Evolutionary conservation across 2,888 invertebrate species (phyloP).

Genomic region (Galeruca laticollis): DNA sequence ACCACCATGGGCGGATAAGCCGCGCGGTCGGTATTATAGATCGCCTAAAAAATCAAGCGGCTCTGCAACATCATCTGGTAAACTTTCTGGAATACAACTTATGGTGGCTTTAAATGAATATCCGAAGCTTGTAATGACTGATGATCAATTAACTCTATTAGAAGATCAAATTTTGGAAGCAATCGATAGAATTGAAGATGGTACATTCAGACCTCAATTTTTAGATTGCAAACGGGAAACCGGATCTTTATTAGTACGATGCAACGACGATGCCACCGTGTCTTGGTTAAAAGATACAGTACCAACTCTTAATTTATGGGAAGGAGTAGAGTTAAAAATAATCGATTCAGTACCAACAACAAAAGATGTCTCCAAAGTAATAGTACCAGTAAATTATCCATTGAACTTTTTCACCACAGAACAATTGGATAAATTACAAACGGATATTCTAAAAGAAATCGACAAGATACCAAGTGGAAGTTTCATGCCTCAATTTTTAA

Average conservation of each 20-base stretch:
- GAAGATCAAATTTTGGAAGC: conserved; percentile 39
- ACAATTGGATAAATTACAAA: conserved; percentile 33
- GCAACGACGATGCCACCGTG: conserved; percentile 35
- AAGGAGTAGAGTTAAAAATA: conserved; percentile 35
- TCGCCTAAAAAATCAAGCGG: background rate
- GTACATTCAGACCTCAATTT: conserved; percentile 37
- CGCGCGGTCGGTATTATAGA: conserved; percentile 9
- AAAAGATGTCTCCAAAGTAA: conserved; percentile 32
- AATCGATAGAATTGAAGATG: conserved; percentile 35
- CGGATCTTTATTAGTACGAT: conserved; percentile 34
- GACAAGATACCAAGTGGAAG: conserved; percentile 33
- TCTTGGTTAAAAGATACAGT: conserved; percentile 35
- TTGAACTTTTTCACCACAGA: conserved; percentile 31
- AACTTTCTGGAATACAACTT: conserved; percentile 28
- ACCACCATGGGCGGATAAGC: conserved; percentile 16
- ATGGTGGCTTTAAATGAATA: conserved; percentile 35
- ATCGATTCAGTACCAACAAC: conserved; percentile 33
- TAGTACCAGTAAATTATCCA: conserved; percentile 37
- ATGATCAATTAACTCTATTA: conserved; percentile 33
- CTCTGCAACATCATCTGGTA: conserved; percentile 11
- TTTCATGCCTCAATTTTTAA: conserved; percentile 41
- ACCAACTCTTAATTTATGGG: conserved; percentile 34
- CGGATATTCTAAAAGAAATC: conserved; percentile 34
- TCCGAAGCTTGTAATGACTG: conserved; percentile 31
- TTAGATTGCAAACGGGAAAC: conserved; percentile 36